Evolutionary conservation across 1,140 invertebrate genomes (phyloP), one percentile per base, ranked within the genome.

Genomic region (Scaptomyza pallida): DNA sequence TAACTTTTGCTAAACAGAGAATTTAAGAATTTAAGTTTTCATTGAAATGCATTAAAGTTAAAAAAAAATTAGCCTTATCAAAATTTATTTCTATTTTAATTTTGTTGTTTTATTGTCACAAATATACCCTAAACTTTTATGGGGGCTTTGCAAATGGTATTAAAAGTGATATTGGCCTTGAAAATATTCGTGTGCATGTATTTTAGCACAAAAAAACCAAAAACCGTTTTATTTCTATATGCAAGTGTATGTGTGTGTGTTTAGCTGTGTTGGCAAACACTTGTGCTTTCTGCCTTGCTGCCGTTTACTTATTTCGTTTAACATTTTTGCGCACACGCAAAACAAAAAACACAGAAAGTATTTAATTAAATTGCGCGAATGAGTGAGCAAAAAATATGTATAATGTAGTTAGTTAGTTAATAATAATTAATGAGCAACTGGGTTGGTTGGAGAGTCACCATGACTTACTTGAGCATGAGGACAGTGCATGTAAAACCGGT

Each of bases 121-220:
- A 23, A 56, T 47, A 64, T 56, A 48, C 61, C 50, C 41, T 8
- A 3, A 21, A 6, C n/a, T n/a, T n/a, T 30, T 54, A 19, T 15
- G 5, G 10, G n/a, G 19, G 37, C 9, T 10, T 19, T n/a, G 15
- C 47, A 50, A 37, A 56, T n/a, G 45, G 45, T 71, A 57, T 56
- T 48, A 64, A 68, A 83, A 83, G 81, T 83, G 80, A 83, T 83
- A 80, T 83, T 83, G 81, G 80, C 80, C 80, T 83, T 83, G 80
- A 83, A 71, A 57, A 57, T 41, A 52, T 65, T 71, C 65, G 68
- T 65, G 68, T 65, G 37, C 51, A 70, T 63, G 61, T 57, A 44
- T 70, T n/a, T 51, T 37, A 26, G 12, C 44, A 48, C 43, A 63
- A 63, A 63, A 48, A 50, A 41, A 62, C 23, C 30, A 43, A 10